Base-by-base conservation (phyloP, 2,888 invertebrate genomes). In the Euspilapteryx auroguttella region DNA sequence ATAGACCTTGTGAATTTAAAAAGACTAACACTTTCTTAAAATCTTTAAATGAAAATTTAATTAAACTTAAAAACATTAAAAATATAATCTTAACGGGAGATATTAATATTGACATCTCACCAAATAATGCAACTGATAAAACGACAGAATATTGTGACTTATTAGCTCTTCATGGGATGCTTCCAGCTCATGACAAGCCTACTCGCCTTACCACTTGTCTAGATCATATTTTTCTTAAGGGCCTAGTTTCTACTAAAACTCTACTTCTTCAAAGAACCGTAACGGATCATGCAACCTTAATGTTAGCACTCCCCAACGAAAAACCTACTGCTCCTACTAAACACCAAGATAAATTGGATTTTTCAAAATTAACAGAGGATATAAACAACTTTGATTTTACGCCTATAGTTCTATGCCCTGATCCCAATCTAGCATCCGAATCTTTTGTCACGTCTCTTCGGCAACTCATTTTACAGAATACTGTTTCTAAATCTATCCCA, bases 61-160 rank as follows among this genome's bases (percentile, higher is more conserved):
- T 13, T n/a, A 28, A 12, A 13, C 14, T 12, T n/a, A 22, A 21
- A 4, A 3, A 8, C 5, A 22, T 14, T n/a, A 10, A 22, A 14
- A 28, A 8, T 8, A 14, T 22, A 4, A 13, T 14, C 4, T 8
- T 28, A 4, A 10, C 13, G 4, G 28, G 28, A n/a, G 28, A 28
- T 12, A 22, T 28, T 3, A 28, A 28, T 13, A 14, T 28, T 13
- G 14, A 22, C 9, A 28, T 28, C 10, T 9, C 9, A 15, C 22
- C 28, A 13, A 12, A 12, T n/a, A 11, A 1, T 3, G 8, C 14
- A 10, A n/a, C 12, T 14, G 6, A 9, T 5, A 1, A 4, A 3
- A 3, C 14, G 8, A 8, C 4, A 5, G 10, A 22, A 4, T 28
- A 28, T 9, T n/a, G 21, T 10, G 22, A 28, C 14, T 12, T 22